A percentile compares a stretch with the other conserved stretches of the same genome.
Evolutionary conservation across 2,113 vertebrate species (phyloP).

Genomic region (Seriola aureovittata): DNA sequence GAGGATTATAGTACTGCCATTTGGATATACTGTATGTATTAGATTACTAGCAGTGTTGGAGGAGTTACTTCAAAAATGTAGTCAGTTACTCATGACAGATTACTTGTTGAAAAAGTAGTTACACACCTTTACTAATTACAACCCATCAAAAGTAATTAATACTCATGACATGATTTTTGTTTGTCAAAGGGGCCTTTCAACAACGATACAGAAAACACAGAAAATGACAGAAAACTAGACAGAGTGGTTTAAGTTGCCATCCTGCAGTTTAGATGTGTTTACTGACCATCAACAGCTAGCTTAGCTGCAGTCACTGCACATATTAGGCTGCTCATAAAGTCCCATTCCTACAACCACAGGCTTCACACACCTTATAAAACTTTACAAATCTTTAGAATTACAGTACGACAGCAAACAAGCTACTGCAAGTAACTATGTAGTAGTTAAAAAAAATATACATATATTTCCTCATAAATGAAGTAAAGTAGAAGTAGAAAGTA

Average conservation of each 20-base stretch:
- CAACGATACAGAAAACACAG: too few relatives aligned
- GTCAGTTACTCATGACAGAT: too few relatives aligned
- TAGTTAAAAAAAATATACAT: background rate
- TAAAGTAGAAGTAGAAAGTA: background rate
- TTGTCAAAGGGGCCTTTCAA: background rate
- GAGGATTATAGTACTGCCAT: background rate
- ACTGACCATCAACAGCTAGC: too few relatives aligned
- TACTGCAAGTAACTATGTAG: background rate
- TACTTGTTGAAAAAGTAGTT: too few relatives aligned
- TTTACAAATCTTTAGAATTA: background rate
- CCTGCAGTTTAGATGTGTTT: too few relatives aligned
- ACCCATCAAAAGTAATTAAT: too few relatives aligned
- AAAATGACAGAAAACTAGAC: too few relatives aligned
- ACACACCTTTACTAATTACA: too few relatives aligned
- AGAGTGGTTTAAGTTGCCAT: too few relatives aligned
- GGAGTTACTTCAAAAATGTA: too few relatives aligned
- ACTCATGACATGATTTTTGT: background rate
- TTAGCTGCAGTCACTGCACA: background rate
- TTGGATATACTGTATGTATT: background rate
- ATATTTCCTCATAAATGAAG: background rate
- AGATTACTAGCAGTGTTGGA: background rate
- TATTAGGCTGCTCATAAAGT: background rate
- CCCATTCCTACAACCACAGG: slow-evolving; percentile 10
- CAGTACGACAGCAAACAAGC: background rate
- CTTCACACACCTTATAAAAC: background rate